phyloP scores from a whole-genome alignment of 2,888 invertebrate genomes.

The Morpho deidamia region DNA sequence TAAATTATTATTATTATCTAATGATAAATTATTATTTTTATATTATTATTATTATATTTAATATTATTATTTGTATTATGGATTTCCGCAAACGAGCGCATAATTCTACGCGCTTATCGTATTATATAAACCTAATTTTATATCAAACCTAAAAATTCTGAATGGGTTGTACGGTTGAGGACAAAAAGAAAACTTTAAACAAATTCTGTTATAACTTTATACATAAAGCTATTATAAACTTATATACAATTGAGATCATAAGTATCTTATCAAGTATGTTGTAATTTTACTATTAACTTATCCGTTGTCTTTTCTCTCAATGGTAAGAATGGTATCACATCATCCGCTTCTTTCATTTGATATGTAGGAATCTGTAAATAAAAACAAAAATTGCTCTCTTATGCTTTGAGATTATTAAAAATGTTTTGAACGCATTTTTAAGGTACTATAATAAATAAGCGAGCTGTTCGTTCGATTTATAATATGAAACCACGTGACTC shows the following conservation, averaged over 20 bases:
- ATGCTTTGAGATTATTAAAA: no score
- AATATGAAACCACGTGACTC: no score
- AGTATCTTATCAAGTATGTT: conserved; percentile 1
- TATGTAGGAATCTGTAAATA: conserved; percentile 57
- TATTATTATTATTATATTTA: no score
- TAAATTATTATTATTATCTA: no score
- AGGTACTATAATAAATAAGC: no score
- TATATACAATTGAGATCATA: conserved; percentile 19
- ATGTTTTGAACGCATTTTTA: no score
- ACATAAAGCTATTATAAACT: conserved; percentile 10
- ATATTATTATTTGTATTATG: no score
- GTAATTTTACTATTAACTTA: conserved; percentile 48
- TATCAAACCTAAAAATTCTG: neutral
- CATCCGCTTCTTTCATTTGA: conserved; percentile 70
- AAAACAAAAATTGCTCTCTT: neutral
- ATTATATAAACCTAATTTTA: no score
- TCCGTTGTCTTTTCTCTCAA: conserved; percentile 53
- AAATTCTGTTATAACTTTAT: conserved; percentile 4
- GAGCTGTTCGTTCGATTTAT: no score
- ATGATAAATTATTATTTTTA: no score
- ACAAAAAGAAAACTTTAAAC: neutral
- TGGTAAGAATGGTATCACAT: conserved; percentile 58
- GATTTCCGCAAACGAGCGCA: no score
- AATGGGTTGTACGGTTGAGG: neutral
- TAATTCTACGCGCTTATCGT: no score